Evolutionary conservation across 2,888 invertebrate species (phyloP), one percentile per base, ranked within the genome.

Genomic region (Eupithecia dodoneata): DNA sequence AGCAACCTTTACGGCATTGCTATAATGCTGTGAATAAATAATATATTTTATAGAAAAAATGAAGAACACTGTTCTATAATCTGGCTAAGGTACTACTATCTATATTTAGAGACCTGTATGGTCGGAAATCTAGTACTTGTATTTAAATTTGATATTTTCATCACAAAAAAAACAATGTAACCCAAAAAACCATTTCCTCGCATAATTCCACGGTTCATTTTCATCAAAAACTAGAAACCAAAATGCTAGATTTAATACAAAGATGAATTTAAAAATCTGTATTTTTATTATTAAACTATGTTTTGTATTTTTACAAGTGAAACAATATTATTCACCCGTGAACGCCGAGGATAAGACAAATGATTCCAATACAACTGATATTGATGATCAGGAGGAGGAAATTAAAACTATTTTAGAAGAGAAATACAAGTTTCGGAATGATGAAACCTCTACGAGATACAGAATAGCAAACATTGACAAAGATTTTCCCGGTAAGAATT

Each of bases 361-460:
- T 30, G 63, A 30, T 18, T 30, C 10, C 18, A 63, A 63, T 63
- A 63, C 55, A 12, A 76, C 71, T 4, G 73, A 78, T 9, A 18
- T 74, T 2, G 65, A 73, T 15, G 77, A 73, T 9, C 75, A 77
- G 74, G 71, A 87, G 87, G 80, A 81, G 6, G 83, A 83, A 13
- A 89, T 94, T 2, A 92, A 92, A 73, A 80, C 83, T 0, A 77
- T 93, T 10, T 76, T 94, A 0, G 94, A 94, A 85, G 91, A 93
- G 45, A 93, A 91, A 74, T 94, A 94, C 80, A 93, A 87, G 80
- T 94, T 94, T 82, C 87, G 81, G 55, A 94, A 93, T 82, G 92
- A 93, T 81, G 91, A 91, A 73, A 87, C 80, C 0, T 91, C 93
- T 0, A 94, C 87, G 0, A 89, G 94, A 52, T 94, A 85, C 76